Conservation (phyloP, 2,113 vertebrate species). For the Stomatorhinus ivindoensis region DNA sequence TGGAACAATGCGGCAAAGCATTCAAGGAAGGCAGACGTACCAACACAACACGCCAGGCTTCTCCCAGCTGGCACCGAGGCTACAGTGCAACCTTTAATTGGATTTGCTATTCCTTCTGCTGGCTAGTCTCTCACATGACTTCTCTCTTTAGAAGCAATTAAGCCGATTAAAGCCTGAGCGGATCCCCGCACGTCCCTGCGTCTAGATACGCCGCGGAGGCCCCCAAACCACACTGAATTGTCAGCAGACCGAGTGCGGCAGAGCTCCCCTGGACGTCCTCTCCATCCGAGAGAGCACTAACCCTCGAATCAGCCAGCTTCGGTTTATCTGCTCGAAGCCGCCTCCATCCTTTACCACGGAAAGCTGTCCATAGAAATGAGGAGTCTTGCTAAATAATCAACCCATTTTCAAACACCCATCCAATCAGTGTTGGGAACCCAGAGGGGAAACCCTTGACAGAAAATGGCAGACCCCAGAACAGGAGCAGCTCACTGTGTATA, state of each 20-base stretch:
- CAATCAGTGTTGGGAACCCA: neutral
- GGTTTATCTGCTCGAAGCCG: neutral
- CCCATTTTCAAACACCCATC: neutral
- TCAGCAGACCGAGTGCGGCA: neutral
- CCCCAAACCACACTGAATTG: neutral
- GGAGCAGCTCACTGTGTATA: neutral
- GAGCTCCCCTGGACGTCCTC: neutral
- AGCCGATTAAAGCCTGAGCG: slow-evolving; percentile 18
- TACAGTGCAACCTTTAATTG: slow-evolving; percentile 21
- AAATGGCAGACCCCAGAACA: neutral
- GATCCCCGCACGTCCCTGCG: neutral
- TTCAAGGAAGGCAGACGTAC: neutral
- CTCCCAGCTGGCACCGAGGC: neutral
- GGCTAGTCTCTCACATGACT: neutral
- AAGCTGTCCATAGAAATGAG: neutral
- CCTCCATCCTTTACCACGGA: neutral
- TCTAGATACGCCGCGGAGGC: neutral
- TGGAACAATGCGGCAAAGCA: neutral
- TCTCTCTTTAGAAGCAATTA: slow-evolving; percentile 18
- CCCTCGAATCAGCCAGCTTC: neutral
- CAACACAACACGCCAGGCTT: neutral
- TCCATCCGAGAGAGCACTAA: neutral
- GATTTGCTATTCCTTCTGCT: slow-evolving; percentile 15
- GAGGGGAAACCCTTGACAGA: neutral
- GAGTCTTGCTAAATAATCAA: neutral